A percentile compares a stretch with the other conserved stretches of the same genome.
phyloP scores from a whole-genome alignment of 2,888 invertebrate genomes.

The Hybos culiciformis region DNA sequence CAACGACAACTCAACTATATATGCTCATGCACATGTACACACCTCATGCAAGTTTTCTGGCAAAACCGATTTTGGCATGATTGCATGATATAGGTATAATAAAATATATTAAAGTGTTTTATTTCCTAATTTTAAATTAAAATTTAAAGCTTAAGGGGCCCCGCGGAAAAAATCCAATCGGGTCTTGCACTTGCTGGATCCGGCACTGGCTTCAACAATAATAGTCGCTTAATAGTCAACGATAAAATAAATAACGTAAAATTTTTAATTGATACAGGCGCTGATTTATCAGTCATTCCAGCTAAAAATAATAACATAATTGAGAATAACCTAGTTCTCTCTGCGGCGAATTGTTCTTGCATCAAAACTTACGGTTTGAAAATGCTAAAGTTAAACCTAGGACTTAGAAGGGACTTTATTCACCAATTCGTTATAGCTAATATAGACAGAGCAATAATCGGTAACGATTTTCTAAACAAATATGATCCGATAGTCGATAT shows the following conservation, averaged over 20 bases:
- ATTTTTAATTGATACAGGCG: background rate
- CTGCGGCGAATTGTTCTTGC: constrained; percentile 1
- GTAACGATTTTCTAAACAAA: constrained; percentile 8
- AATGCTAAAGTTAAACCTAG: constrained; percentile 3
- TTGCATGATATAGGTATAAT: no score
- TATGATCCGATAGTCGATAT: constrained; percentile 5
- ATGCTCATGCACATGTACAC: no score
- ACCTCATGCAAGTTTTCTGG: no score
- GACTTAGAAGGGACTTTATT: constrained; percentile 3
- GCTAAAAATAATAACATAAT: background rate
- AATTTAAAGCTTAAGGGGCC: no score
- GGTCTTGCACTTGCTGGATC: no score
- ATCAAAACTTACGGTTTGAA: constrained; percentile 6
- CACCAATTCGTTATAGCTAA: constrained; percentile 3
- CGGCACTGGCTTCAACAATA: background rate
- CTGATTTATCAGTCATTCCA: background rate
- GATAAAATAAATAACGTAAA: background rate
- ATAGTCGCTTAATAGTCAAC: background rate
- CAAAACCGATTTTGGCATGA: no score
- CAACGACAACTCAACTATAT: no score
- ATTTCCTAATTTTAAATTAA: no score
- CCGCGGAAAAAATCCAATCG: no score
- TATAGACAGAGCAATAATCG: constrained; percentile 4
- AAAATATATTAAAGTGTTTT: no score
- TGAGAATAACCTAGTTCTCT: no score